Percentiles rank a stretch among this genome's conserved stretches.
phyloP scores from a whole-genome alignment of 2,888 invertebrate species.

The Empis livida region DNA sequence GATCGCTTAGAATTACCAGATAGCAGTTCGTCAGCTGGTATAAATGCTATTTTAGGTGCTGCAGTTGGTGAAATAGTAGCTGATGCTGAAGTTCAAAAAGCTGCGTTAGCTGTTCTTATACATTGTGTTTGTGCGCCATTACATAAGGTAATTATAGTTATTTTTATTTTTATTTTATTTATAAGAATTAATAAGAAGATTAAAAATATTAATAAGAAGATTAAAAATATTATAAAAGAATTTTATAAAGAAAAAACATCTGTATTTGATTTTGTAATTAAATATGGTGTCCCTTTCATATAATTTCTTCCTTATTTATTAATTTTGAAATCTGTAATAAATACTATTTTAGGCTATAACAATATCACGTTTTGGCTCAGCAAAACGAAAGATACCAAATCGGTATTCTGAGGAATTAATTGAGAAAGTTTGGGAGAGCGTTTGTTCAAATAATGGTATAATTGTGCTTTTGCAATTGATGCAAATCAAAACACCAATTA shows the following conservation, averaged over 20 bases:
- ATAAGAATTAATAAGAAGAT: no score
- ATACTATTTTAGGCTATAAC: conserved; percentile 20
- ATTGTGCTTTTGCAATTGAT: conserved; percentile 85
- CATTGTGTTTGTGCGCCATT: conserved; percentile 91
- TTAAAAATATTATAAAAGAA: no score
- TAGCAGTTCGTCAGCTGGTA: conserved; percentile 61
- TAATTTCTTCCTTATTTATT: no score
- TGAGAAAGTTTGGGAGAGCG: conserved; percentile 87
- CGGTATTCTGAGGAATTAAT: conserved; percentile 72
- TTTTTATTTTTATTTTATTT: neutral
- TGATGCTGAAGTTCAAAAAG: conserved; percentile 84
- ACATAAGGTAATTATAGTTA: conserved; percentile 44
- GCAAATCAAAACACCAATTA: conserved; percentile 86
- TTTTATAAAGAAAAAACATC: no score
- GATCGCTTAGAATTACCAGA: conserved; percentile 67
- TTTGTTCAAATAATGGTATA: conserved; percentile 89
- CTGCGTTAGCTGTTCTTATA: conserved; percentile 79
- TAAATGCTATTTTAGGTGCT: conserved; percentile 69
- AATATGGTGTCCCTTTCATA: no score
- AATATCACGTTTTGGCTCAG: conserved; percentile 39
- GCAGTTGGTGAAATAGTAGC: conserved; percentile 84
- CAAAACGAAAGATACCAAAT: conserved; percentile 43
- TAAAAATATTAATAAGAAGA: no score
- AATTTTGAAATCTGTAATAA: conserved; percentile 11
- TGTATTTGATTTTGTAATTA: no score